A percentile compares a stretch with the other conserved stretches of the same genome.
These are phyloP conservation scores for Falco peregrinus DNA, from an alignment of 2,797 vertebrate species.

Conservation along the genomic window DNA sequence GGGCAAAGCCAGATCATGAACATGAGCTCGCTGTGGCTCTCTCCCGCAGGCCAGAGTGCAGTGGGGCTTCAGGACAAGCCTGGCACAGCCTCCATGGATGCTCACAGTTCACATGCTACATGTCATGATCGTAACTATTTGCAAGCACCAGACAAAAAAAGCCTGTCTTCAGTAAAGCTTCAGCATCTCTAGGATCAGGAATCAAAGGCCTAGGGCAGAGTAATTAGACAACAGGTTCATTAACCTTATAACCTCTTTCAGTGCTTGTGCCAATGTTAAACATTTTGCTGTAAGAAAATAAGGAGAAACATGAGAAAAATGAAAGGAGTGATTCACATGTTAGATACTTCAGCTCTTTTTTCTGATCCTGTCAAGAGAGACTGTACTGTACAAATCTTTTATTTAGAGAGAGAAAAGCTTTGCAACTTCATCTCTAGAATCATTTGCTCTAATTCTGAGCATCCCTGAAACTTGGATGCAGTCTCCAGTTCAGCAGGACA, in stretches of 20 bases:
- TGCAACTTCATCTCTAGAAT: not conserved
- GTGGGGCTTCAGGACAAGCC: not conserved
- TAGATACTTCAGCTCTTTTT: not conserved
- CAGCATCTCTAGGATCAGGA: not conserved
- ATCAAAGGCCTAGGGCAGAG: not conserved
- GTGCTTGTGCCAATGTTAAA: not conserved
- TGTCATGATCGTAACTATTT: fast-evolving
- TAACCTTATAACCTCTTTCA: not conserved
- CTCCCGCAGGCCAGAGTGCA: fast-evolving
- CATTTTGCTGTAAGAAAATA: not conserved
- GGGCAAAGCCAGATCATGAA: conserved; percentile 50
- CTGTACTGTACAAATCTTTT: not conserved
- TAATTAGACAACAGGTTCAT: not conserved
- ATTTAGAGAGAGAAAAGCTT: not conserved
- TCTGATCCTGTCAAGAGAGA: not conserved
- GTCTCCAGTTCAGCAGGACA: not conserved
- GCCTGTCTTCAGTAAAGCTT: fast-evolving
- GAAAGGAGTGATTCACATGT: not conserved
- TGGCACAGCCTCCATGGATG: not conserved
- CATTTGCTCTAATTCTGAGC: not conserved
- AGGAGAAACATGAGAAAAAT: not conserved
- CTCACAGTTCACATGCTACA: fast-evolving
- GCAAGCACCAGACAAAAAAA: not conserved
- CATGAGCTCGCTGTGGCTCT: not conserved
- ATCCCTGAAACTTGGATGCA: not conserved